Conservation (phyloP, 2,113 vertebrate genomes). For the Notothenia rossii region DNA sequence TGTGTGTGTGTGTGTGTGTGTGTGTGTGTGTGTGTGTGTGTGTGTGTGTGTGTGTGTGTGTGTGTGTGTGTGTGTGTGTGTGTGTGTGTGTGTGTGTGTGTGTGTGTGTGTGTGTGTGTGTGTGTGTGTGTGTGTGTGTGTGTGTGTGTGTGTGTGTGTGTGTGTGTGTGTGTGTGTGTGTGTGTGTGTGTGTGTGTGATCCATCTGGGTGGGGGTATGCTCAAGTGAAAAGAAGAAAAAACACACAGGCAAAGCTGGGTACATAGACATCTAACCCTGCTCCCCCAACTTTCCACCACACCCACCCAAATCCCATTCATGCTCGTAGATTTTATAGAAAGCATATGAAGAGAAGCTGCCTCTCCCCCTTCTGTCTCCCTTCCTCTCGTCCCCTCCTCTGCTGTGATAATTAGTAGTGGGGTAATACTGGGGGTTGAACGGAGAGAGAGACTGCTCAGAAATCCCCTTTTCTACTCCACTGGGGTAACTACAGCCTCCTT, state of each 20-base stretch:
- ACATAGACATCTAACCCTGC: constrained; percentile 55
- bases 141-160: constrained; percentile 10
- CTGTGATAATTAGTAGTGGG: constrained; percentile 77
- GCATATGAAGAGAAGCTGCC: constrained; percentile 65
- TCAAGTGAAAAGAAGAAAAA: constrained; percentile 17
- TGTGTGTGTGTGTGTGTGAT: constrained; percentile 27
- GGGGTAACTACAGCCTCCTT: constrained; percentile 65
- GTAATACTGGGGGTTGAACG: constrained; percentile 58
- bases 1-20: too few relatives aligned
- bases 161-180: constrained; percentile 22
- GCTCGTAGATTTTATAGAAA: constrained; percentile 72
- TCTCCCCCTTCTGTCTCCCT: constrained; percentile 40
- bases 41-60: too few relatives aligned
- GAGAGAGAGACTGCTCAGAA: constrained; percentile 59
- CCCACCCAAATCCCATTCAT: constrained; percentile 62
- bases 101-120: neutral
- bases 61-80: too few relatives aligned
- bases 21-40: too few relatives aligned
- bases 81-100: too few relatives aligned
- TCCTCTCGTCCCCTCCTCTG: constrained; percentile 57
- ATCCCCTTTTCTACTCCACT: constrained; percentile 74
- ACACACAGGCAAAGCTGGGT: constrained; percentile 43
- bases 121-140: constrained; percentile 19
- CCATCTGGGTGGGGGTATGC: constrained; percentile 36
- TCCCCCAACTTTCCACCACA: constrained; percentile 51